These are phyloP conservation scores for Syngnathus acus DNA, from an alignment of 2,797 vertebrate genomes.

Conservation along the genomic window DNA sequence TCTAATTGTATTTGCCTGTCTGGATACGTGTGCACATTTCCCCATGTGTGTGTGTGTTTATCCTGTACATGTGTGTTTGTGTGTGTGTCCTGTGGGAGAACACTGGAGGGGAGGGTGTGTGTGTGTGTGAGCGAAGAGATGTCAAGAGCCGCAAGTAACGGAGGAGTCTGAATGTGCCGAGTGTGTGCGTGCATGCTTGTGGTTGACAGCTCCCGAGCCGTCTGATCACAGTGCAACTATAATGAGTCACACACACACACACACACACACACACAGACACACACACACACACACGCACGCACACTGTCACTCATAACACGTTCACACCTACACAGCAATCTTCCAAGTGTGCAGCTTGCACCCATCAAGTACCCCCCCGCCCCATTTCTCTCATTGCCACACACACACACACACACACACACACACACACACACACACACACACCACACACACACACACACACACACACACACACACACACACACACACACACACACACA, in stretches of 20 bases:
- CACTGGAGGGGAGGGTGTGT: constrained; percentile 36
- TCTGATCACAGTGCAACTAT: constrained; percentile 67
- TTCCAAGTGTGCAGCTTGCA: constrained; percentile 53
- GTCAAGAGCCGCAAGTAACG: constrained; percentile 59
- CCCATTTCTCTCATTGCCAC: constrained; percentile 1
- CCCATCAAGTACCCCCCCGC: constrained; percentile 39
- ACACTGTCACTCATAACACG: constrained; percentile 11
- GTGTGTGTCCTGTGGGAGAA: constrained; percentile 12
- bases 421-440: constrained; percentile 10
- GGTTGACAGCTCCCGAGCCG: constrained; percentile 57
- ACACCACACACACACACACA: constrained; percentile 10
- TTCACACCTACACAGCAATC: constrained; percentile 20
- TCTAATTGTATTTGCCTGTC: constrained; percentile 20
- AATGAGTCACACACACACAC: constrained; percentile 62
- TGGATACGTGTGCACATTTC: constrained; percentile 9
- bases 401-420: constrained; percentile 8
- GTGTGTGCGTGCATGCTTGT: constrained; percentile 9
- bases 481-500: constrained; percentile 12
- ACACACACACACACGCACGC: constrained; percentile 8
- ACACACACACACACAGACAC: constrained; percentile 14
- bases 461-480: constrained; percentile 8
- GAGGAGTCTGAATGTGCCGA: constrained; percentile 42
- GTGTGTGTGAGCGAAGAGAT: constrained; percentile 51
- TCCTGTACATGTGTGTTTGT: constrained; percentile 6
- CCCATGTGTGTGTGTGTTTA: constrained; percentile 20